Conservation (phyloP, 2,888 invertebrate species). For the Microdon myrmicae region DNA sequence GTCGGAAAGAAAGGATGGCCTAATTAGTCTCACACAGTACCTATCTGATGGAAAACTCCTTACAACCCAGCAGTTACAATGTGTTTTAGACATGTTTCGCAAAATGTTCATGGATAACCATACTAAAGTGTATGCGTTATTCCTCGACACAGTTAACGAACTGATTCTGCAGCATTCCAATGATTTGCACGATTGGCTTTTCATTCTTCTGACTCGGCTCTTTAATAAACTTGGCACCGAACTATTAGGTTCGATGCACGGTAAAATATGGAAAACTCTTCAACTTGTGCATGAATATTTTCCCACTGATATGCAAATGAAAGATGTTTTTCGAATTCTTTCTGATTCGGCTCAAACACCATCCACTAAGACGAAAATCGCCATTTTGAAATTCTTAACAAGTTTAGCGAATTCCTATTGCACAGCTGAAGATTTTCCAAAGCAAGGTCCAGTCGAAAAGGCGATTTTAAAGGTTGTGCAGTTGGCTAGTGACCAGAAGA, state of each 20-base stretch:
- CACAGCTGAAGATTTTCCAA: conserved; percentile 67
- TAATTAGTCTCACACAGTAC: conserved; percentile 80
- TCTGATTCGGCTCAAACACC: conserved; percentile 94
- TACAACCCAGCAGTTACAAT: conserved; percentile 73
- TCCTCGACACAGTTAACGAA: conserved; percentile 92
- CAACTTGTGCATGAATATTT: conserved; percentile 80
- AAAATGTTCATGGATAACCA: conserved; percentile 98
- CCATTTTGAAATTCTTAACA: conserved; percentile 79
- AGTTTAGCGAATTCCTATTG: conserved; percentile 75
- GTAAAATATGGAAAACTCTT: conserved; percentile 87
- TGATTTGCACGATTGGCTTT: conserved; percentile 93
- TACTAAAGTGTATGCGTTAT: conserved; percentile 91
- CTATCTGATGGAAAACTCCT: conserved; percentile 72
- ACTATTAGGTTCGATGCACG: conserved; percentile 88
- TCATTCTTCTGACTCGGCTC: conserved; percentile 85
- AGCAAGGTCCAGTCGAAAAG: conserved; percentile 69
- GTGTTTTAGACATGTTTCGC: conserved; percentile 92
- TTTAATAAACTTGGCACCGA: conserved; percentile 93
- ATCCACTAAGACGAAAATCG: conserved; percentile 81
- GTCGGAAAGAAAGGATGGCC: conserved; percentile 95
- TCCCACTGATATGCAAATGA: conserved; percentile 74
- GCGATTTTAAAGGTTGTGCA: conserved; percentile 79
- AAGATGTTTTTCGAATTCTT: conserved; percentile 79
- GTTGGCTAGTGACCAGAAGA: conserved; percentile 77
- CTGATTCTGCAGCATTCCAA: conserved; percentile 85